These are phyloP conservation scores for Molothrus aeneus DNA, from an alignment of 2,797 vertebrate species.

Conservation along the genomic window DNA sequence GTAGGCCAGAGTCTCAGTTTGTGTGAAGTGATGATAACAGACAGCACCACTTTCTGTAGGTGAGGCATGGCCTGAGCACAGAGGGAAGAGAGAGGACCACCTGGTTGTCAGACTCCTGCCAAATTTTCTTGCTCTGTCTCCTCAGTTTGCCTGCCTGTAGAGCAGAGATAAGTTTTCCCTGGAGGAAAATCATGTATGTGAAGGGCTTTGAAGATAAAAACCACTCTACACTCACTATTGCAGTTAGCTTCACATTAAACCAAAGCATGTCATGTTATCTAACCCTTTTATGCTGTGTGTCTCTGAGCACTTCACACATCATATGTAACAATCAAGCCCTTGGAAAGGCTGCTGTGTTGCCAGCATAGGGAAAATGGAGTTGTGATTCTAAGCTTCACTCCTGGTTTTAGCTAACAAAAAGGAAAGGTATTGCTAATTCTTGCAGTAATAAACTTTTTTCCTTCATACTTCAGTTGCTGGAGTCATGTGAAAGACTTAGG, in stretches of 20 bases:
- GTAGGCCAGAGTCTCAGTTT: background rate
- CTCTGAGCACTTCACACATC: background rate
- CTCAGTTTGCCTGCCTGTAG: conserved; percentile 8
- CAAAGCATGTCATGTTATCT: background rate
- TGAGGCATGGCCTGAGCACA: background rate
- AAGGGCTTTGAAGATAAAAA: conserved; percentile 32
- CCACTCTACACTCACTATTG: background rate
- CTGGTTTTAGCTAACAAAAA: background rate
- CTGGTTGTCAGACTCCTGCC: background rate
- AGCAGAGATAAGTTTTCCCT: conserved; percentile 10
- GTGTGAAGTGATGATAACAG: background rate
- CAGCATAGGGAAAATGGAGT: background rate
- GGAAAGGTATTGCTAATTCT: background rate
- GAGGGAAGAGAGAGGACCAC: background rate
- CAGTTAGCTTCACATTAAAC: background rate
- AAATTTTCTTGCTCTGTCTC: background rate
- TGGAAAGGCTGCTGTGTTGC: background rate
- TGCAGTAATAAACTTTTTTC: background rate
- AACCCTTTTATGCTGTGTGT: background rate
- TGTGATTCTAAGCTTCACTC: background rate
- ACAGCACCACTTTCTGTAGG: background rate
- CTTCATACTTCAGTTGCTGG: background rate
- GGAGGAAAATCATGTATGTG: background rate
- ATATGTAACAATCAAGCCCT: background rate
- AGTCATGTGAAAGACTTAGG: background rate